Evolutionary conservation across 2,797 vertebrate genomes (phyloP), one percentile per base, ranked within the genome.

Genomic region (Eulemur rubriventer): DNA sequence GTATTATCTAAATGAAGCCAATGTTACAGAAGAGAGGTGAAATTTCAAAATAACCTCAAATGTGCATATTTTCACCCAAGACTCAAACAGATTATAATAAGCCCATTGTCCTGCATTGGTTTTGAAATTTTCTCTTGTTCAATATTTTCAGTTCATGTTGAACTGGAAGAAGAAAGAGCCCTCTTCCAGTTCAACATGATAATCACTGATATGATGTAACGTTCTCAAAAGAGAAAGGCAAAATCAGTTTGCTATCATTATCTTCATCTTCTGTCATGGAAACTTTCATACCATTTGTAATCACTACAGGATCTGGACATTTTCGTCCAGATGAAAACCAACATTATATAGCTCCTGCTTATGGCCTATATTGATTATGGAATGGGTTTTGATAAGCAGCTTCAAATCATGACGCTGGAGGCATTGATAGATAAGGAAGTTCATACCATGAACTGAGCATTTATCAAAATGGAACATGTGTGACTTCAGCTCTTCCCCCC

Each of bases 81-180:
- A n/a, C 11, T 59, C 2, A 41, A 48, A 17, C 8, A 59, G 11
- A 46, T 17, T 3, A 14, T 43, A n/a, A 13, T n/a, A 72, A 35
- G 4, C 13, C 14, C 38, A 1, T 57, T 55, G 12, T 12, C 12
- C 1, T 11, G 3, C 2, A 4, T 6, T 55, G 17, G 5, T 3
- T 52, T 50, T 85, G 6, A 8, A 57, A 11, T n/a, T 20, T 84
- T 88, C 9, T 57, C 30, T 63, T 55, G 10, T 46, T 72, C 4
- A 57, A 18, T 72, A 33, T 24, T 35, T n/a, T 57, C 28, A 65
- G 38, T 57, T 67, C 33, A 1, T 12, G 2, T 35, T 67, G 20
- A 81, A 30, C 5, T 41, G 26, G 35, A 59, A 30, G 38, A 55
- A 3, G 4, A 35, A 30, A 50, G 33, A 69, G 16, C 18, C 8